Conservation (phyloP, 2,113 vertebrate species). For the Redunca redunca region DNA sequence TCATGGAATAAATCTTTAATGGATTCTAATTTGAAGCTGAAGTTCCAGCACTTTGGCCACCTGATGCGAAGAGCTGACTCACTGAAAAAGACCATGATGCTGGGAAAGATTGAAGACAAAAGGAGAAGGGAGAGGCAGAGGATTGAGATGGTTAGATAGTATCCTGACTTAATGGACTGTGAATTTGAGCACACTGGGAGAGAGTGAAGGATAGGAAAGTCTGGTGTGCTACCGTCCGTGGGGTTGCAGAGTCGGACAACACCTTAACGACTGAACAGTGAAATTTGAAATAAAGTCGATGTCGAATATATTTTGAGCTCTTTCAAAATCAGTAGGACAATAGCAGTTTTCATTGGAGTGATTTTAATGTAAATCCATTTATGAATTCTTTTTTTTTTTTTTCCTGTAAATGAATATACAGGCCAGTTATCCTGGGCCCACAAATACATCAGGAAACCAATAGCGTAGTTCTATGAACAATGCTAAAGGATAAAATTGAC, state of each 20-base stretch:
- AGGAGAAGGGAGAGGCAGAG: not conserved
- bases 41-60: not conserved
- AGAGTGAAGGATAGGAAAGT: not conserved
- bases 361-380: not conserved
- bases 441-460: not conserved
- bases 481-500: not conserved
- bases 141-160: not conserved
- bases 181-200: not conserved
- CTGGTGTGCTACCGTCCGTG: not conserved
- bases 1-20: not conserved
- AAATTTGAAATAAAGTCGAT: not conserved
- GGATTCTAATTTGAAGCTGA: not conserved
- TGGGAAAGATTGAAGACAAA: not conserved
- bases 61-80: not conserved
- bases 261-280: not conserved
- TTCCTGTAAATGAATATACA: not conserved
- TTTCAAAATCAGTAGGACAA: not conserved
- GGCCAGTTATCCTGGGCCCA: not conserved
- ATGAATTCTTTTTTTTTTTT: not conserved
- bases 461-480: not conserved
- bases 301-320: not conserved
- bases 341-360: not conserved
- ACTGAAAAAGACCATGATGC: not conserved
- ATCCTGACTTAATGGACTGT: not conserved
- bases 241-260: not conserved